Conservation (phyloP, 2,888 invertebrate genomes). For the Drosophila cognata region DNA sequence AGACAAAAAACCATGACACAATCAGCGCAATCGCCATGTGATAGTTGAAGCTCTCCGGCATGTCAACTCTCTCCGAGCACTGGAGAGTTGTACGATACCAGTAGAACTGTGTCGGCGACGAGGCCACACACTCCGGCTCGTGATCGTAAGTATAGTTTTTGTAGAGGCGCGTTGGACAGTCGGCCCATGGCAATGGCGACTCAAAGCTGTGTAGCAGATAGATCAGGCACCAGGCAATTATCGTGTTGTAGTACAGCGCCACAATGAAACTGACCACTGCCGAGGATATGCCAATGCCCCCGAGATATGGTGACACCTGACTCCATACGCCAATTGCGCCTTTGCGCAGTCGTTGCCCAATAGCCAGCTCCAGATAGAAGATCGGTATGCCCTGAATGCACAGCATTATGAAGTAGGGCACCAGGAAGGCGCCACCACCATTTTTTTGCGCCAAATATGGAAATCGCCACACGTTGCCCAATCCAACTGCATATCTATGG, state of each 20-base stretch:
- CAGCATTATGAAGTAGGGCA: conserved; percentile 98
- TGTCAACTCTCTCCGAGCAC: conserved; percentile 94
- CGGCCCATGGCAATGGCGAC: conserved; percentile 95
- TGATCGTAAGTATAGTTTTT: conserved; percentile 91
- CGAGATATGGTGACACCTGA: conserved; percentile 93
- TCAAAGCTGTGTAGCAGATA: conserved; percentile 97
- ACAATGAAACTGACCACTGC: conserved; percentile 98
- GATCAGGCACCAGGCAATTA: conserved; percentile 98
- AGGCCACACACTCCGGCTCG: conserved; percentile 92
- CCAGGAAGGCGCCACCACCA: conserved; percentile 98
- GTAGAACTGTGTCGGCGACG: conserved; percentile 96
- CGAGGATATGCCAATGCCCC: conserved; percentile 96
- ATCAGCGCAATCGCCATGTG: conserved; percentile 94
- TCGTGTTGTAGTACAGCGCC: conserved; percentile 98
- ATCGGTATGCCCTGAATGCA: conserved; percentile 97
- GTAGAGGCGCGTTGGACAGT: conserved; percentile 94
- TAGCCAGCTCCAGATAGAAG: conserved; percentile 97
- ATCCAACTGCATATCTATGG: conserved; percentile 92
- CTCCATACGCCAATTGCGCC: conserved; percentile 98
- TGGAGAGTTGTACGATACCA: conserved; percentile 97
- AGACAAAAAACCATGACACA: conserved; percentile 96
- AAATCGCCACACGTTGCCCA: conserved; percentile 98
- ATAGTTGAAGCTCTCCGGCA: conserved; percentile 95
- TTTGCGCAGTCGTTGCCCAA: conserved; percentile 96
- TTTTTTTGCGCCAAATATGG: conserved; percentile 98